phyloP scores from a whole-genome alignment of 2,113 vertebrate genomes.

The Aplodontia rufa region DNA sequence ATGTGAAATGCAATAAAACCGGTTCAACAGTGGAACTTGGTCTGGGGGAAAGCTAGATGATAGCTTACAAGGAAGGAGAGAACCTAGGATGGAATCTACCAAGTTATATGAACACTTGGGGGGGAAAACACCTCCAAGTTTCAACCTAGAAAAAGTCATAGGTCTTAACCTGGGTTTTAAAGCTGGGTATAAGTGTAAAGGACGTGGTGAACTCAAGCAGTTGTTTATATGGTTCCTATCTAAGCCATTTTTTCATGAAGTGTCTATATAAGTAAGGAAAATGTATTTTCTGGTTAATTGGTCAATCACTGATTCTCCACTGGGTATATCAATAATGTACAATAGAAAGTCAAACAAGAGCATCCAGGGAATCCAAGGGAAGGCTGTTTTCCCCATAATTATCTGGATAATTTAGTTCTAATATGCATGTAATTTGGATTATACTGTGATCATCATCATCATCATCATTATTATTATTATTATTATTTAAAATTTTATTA shows the following conservation, averaged over 20 bases:
- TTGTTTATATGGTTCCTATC: background rate
- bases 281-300: background rate
- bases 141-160: background rate
- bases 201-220: background rate
- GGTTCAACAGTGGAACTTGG: background rate
- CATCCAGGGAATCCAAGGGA: background rate
- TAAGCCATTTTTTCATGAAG: background rate
- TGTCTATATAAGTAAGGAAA: background rate
- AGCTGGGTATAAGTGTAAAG: background rate
- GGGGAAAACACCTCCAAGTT: background rate
- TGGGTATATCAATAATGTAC: background rate
- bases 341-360: background rate
- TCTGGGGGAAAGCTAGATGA: background rate
- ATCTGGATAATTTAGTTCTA: background rate
- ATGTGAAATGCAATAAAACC: background rate
- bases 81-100: background rate
- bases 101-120: background rate
- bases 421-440: background rate
- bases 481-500: no score
- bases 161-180: background rate
- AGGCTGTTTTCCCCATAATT: background rate
- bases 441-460: background rate
- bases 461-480: no score
- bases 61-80: background rate
- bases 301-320: background rate